Percentiles rank a stretch among this genome's conserved stretches.
Evolutionary conservation across 1,140 invertebrate species (phyloP).

Genomic region (Listronotus oregonensis): DNA sequence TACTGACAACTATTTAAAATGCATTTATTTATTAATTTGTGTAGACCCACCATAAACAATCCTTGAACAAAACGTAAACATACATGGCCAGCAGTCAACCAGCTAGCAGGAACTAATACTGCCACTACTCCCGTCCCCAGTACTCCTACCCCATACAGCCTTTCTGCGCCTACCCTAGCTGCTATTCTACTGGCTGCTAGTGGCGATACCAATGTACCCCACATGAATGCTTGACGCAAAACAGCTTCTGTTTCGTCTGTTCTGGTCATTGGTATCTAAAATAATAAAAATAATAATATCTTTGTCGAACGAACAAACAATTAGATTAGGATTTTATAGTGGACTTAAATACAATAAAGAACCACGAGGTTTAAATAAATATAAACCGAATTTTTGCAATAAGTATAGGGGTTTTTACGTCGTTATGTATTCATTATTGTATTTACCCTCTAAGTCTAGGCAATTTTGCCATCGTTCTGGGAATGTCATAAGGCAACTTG

Average conservation of each 20-base stretch:
- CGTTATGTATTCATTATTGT: too few relatives aligned
- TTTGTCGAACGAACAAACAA: too few relatives aligned
- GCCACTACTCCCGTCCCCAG: slow-evolving; percentile 61
- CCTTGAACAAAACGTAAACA: slow-evolving; percentile 63
- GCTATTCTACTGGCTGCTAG: slow-evolving; percentile 63
- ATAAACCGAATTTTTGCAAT: too few relatives aligned
- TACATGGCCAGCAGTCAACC: slow-evolving; percentile 64
- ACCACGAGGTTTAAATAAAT: too few relatives aligned
- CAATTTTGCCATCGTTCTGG: too few relatives aligned
- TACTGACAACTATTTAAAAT: too few relatives aligned
- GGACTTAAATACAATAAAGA: too few relatives aligned
- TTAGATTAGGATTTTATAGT: too few relatives aligned
- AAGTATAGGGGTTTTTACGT: too few relatives aligned
- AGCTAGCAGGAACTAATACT: slow-evolving; percentile 62
- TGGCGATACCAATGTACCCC: slow-evolving; percentile 63
- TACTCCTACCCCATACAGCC: slow-evolving; percentile 62
- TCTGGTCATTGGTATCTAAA: slow-evolving; percentile 57
- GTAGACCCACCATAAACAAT: slow-evolving; percentile 59
- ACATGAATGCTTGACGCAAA: slow-evolving; percentile 63
- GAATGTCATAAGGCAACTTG: too few relatives aligned
- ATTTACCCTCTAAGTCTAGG: too few relatives aligned
- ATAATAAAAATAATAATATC: not conserved
- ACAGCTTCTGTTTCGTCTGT: slow-evolving; percentile 62
- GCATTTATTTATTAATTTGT: not conserved
- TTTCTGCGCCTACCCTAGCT: slow-evolving; percentile 62